Evolutionary conservation across 2,113 vertebrate genomes (phyloP).

Genomic region (Mormyrus iriodes): DNA sequence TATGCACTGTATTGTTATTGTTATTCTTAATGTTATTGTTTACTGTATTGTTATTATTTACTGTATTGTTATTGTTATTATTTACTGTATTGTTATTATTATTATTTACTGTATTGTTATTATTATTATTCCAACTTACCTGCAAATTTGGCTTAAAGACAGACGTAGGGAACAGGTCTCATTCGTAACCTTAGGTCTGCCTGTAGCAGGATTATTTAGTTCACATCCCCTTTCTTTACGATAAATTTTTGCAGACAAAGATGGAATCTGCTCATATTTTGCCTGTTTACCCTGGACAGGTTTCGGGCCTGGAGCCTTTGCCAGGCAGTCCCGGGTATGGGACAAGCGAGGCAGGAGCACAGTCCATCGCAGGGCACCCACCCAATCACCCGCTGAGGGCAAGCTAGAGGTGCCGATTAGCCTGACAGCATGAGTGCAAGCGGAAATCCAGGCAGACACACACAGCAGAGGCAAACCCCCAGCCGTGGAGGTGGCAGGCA

Average conservation of each 20-base stretch:
- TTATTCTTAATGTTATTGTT: no score
- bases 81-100: no score
- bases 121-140: no score
- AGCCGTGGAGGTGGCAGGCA: no score
- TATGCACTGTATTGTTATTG: no score
- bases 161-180: background rate
- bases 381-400: background rate
- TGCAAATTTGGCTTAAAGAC: background rate
- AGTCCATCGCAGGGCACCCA: background rate
- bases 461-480: no score
- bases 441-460: no score
- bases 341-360: background rate
- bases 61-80: no score
- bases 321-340: background rate
- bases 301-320: background rate
- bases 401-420: background rate
- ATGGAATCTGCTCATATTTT: background rate
- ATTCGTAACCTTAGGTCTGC: background rate
- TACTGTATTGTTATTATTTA: no score
- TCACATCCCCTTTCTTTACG: background rate
- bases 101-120: no score
- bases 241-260: background rate
- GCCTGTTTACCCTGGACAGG: background rate
- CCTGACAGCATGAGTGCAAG: background rate
- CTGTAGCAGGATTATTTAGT: background rate